phyloP scores from a whole-genome alignment of 2,888 invertebrate genomes.

The Baccha elongata region DNA sequence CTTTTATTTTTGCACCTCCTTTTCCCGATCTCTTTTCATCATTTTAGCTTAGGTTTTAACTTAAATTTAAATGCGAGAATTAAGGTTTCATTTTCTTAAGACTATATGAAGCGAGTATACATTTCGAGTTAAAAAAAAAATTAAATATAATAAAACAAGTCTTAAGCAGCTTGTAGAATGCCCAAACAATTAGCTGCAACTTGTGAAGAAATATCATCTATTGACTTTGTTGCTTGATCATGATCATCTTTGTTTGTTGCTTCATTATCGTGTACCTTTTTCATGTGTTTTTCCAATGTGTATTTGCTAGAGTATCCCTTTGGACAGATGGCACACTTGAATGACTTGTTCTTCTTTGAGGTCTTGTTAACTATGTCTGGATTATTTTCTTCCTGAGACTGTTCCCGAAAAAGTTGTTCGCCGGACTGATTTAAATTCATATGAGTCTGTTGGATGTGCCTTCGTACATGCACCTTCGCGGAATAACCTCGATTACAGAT shows the following conservation, averaged over 20 bases:
- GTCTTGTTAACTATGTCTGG: conserved; percentile 9
- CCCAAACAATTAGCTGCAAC: neutral
- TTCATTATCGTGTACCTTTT: conserved; percentile 21
- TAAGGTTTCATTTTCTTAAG: conserved; percentile 18
- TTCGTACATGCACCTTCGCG: conserved; percentile 79
- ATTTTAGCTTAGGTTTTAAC: conserved; percentile 16
- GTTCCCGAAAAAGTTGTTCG: neutral
- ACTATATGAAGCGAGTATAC: conserved; percentile 64
- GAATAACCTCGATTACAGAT: conserved; percentile 79
- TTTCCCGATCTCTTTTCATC: conserved; percentile 29
- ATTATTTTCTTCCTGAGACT: neutral
- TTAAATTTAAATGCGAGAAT: conserved; percentile 53
- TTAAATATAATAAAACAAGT: neutral
- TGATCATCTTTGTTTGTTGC: neutral
- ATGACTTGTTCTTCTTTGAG: conserved; percentile 10
- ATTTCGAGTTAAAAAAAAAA: conserved; percentile 5
- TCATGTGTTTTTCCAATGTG: conserved; percentile 38
- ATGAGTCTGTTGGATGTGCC: conserved; percentile 79
- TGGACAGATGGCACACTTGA: conserved; percentile 44
- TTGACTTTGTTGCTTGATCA: conserved; percentile 1
- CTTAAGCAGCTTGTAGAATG: neutral
- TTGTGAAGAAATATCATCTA: neutral
- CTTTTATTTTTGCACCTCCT: conserved; percentile 40
- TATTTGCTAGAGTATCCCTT: conserved; percentile 45
- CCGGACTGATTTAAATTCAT: conserved; percentile 40